Evolutionary conservation across 2,113 vertebrate genomes (phyloP).

Genomic region (Python bivittatus): DNA sequence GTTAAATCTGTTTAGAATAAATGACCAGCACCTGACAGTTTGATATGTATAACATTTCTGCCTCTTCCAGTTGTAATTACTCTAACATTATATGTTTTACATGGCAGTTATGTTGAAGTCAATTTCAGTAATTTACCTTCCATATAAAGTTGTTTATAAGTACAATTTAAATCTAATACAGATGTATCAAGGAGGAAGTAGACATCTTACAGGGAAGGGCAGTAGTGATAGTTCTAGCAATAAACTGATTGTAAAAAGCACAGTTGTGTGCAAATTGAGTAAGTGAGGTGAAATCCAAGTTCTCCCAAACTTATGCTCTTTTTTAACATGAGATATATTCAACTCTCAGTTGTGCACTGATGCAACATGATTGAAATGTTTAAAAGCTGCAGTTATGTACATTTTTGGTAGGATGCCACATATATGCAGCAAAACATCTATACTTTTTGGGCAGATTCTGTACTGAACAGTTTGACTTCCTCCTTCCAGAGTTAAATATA

Average conservation of each 20-base stretch:
- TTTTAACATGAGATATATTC: neutral
- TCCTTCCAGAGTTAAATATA: neutral
- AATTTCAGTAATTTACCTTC: neutral
- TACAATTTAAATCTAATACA: slow-evolving; percentile 10
- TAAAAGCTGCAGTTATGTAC: slow-evolving; percentile 20
- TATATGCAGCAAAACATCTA: slow-evolving; percentile 19
- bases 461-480: neutral
- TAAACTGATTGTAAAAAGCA: slow-evolving; percentile 21
- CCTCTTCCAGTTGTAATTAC: neutral
- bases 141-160: neutral
- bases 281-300: neutral
- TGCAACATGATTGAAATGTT: neutral
- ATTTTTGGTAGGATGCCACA: neutral
- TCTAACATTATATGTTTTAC: neutral
- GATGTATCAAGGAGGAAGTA: neutral
- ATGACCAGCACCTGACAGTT: neutral
- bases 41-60: neutral
- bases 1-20: neutral
- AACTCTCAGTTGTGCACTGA: neutral
- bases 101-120: neutral
- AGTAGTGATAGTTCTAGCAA: neutral
- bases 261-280: neutral
- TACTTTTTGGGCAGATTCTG: neutral
- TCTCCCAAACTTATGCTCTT: neutral
- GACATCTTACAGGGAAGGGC: neutral